A percentile compares a stretch with the other conserved stretches of the same genome.
phyloP scores from a whole-genome alignment of 2,797 vertebrate genomes.

The Miichthys miiuy region DNA sequence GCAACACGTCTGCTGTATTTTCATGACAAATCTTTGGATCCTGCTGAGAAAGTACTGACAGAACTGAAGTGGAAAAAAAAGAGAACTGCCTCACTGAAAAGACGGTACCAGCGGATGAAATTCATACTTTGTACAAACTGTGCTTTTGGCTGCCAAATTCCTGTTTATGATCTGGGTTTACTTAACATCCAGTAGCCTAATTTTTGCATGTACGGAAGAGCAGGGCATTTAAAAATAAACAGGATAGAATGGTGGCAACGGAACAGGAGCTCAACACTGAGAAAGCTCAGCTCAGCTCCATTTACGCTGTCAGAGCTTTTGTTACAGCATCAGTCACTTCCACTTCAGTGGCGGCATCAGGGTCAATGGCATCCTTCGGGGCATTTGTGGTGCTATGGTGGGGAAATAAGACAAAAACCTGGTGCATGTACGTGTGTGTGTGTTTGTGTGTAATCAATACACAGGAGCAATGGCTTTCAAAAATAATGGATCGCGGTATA shows the following conservation, averaged over 20 bases:
- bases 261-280: slow-evolving; percentile 26
- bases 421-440: slow-evolving; percentile 16
- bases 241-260: slow-evolving; percentile 28
- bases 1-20: slow-evolving; percentile 42
- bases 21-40: slow-evolving; percentile 19
- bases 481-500: slow-evolving; percentile 50
- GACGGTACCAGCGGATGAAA: slow-evolving; percentile 7
- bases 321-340: slow-evolving; percentile 73
- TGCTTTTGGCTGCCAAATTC: slow-evolving; percentile 14
- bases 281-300: slow-evolving; percentile 47
- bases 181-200: slow-evolving; percentile 17
- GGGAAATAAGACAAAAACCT: slow-evolving; percentile 24
- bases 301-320: slow-evolving; percentile 70
- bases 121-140: slow-evolving; percentile 2
- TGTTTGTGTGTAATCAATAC: slow-evolving; percentile 50
- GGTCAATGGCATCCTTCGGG: slow-evolving; percentile 70
- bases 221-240: slow-evolving; percentile 19
- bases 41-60: slow-evolving; percentile 4
- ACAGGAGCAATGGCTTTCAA: slow-evolving; percentile 45
- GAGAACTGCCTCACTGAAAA: not conserved
- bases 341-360: slow-evolving; percentile 61
- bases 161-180: slow-evolving; percentile 23
- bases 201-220: slow-evolving; percentile 9
- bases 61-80: not conserved
- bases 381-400: slow-evolving; percentile 55